Evolutionary conservation across 2,888 invertebrate species (phyloP).

Genomic region (Melanchra persicariae): DNA sequence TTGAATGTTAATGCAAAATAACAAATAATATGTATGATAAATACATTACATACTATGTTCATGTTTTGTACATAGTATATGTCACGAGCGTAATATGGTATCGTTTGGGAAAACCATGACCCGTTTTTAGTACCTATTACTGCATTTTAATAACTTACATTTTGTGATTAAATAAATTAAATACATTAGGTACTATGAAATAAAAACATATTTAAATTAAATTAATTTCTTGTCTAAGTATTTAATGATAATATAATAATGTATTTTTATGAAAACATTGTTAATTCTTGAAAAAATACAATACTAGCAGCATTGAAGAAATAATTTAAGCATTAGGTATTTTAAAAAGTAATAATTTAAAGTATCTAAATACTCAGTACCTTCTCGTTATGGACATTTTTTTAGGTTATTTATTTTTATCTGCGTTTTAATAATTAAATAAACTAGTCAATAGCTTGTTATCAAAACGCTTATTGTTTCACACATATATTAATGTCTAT

Average conservation of each 20-base stretch:
- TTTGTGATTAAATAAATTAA: background rate
- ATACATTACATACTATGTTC: background rate
- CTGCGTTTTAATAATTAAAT: background rate
- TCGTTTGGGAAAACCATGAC: slow-evolving; percentile 36
- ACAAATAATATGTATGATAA: slow-evolving; percentile 31
- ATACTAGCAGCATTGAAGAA: too few relatives aligned
- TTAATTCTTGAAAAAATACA: too few relatives aligned
- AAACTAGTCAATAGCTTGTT: background rate
- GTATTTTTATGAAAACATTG: background rate
- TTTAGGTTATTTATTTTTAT: background rate
- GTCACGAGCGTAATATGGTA: slow-evolving; percentile 12
- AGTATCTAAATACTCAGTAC: too few relatives aligned
- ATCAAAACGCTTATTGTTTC: background rate
- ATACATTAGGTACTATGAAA: too few relatives aligned
- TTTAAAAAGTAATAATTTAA: too few relatives aligned
- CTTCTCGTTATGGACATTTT: background rate
- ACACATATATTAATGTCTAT: background rate
- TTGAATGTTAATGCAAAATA: slow-evolving; percentile 7
- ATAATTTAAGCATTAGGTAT: too few relatives aligned
- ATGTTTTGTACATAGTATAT: slow-evolving; percentile 7
- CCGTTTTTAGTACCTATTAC: background rate
- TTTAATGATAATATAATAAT: too few relatives aligned
- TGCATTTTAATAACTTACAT: background rate
- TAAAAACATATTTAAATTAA: background rate
- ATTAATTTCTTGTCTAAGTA: background rate